Evolutionary conservation across 1,140 invertebrate genomes (phyloP), one percentile per base, ranked within the genome.

Genomic region (Triops cancriformis): DNA sequence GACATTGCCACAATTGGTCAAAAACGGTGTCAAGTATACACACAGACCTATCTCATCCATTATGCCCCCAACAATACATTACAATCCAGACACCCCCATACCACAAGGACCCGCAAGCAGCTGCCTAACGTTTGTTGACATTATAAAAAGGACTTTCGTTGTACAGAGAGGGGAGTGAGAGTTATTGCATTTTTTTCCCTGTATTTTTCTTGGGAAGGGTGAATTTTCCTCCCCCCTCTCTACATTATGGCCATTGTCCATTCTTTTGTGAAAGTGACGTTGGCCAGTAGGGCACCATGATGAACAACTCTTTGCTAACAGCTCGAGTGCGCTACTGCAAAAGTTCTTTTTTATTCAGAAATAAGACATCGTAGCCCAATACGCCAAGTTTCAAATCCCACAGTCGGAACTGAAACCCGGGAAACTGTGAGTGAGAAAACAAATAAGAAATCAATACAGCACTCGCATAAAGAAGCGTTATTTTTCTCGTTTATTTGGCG

Each of bases 61-160:
- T 64, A 64, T 64, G 5, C 51, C 51, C 51, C 51, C 23, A 64
- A 64, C 51, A 64, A 64, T 64, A 64, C 51, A 64, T 64, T 64
- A 64, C 51, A 64, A 64, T 64, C 51, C n/a, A 23, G 23, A 7
- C 51, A 23, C 51, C 51, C 51, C 9, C 51, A 23, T 18, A 64
- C 51, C 51, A 64, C 51, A 64, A 64, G 51, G 51, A 64, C 51
- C 51, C 51, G n/a, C 51, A 64, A 64, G 51, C 51, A 64, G 51
- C 51, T 64, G 51, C 51, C 51, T 64, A 64, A 64, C 51, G 51
- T 64, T 64, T 64, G 51, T 64, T 64, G 51, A 64, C 51, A 64
- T 64, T 64, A 64, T 64, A 64, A 64, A 64, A 64, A 64, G 51
- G 51, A 64, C 51, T 64, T 64, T 64, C 18, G 51, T 64, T 64